Conservation (phyloP, 2,888 invertebrate genomes). For the Eumerus sabulonum region DNA sequence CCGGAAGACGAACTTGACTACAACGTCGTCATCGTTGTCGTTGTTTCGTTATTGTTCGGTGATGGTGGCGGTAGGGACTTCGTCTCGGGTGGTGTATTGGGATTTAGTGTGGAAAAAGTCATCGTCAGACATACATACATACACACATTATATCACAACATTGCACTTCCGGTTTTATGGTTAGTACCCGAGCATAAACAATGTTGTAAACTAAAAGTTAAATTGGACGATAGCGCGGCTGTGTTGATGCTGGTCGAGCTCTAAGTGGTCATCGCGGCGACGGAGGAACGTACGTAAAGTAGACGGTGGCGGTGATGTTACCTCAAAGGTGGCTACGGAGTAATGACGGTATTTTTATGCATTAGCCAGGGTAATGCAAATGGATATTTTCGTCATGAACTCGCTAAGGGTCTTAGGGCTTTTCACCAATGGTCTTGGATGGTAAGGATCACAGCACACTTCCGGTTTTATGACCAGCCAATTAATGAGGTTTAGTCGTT, state of each 20-base stretch:
- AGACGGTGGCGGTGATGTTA: background rate
- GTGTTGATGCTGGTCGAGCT: conserved; percentile 13
- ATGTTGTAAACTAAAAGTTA: conserved; percentile 67
- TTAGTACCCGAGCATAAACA: conserved; percentile 58
- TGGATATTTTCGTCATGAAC: conserved; percentile 27
- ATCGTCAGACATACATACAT: conserved; percentile 26
- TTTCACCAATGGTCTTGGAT: conserved; percentile 3
- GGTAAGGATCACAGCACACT: conserved; percentile 5
- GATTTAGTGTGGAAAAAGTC: conserved; percentile 58
- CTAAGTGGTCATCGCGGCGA: conserved; percentile 21
- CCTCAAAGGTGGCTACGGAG: background rate
- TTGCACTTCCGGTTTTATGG: conserved; percentile 67
- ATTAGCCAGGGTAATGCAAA: conserved; percentile 46
- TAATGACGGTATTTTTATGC: conserved; percentile 38
- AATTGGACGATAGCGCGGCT: conserved; percentile 55
- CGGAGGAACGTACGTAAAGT: background rate
- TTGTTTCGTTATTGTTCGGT: conserved; percentile 22
- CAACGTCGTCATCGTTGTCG: background rate
- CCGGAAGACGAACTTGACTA: conserved; percentile 56
- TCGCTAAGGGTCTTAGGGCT: conserved; percentile 22
- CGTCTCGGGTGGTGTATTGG: conserved; percentile 49
- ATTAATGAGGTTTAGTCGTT: conserved; percentile 44
- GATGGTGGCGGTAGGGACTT: conserved; percentile 4
- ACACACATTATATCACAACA: conserved; percentile 58
- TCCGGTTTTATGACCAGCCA: conserved; percentile 35